These are phyloP conservation scores for Piscicola geometra DNA, from an alignment of 2,888 invertebrate genomes.

Conservation along the genomic window DNA sequence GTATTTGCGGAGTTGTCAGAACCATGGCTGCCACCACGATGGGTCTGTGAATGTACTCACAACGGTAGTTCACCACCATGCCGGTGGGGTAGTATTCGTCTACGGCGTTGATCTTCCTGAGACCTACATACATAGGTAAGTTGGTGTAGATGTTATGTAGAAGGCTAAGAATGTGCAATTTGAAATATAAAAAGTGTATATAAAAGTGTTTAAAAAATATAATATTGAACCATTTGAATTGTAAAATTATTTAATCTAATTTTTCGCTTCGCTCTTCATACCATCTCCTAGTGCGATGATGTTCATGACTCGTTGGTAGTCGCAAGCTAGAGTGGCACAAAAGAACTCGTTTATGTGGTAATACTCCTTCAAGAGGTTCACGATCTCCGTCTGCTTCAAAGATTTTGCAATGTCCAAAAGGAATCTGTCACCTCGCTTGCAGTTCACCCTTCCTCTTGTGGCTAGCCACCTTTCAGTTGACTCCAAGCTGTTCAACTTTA, in stretches of 20 bases:
- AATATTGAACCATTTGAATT: too few species aligned
- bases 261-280: too few species aligned
- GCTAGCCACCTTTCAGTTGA: conserved; percentile 46
- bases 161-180: too few species aligned
- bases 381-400: conserved; percentile 34
- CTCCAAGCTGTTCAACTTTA: conserved; percentile 43
- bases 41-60: conserved; percentile 46
- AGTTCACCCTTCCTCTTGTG: conserved; percentile 45
- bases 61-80: conserved; percentile 45
- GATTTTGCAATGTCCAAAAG: conserved; percentile 44
- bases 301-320: conserved; percentile 45
- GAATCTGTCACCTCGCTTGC: conserved; percentile 41
- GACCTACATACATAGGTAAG: too few species aligned
- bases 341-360: conserved; percentile 47
- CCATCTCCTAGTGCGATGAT: conserved; percentile 44
- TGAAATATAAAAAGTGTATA: neutral
- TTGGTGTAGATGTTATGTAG: too few species aligned
- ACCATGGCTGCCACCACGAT: conserved; percentile 46
- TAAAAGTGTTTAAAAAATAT: neutral
- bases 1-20: conserved; percentile 45
- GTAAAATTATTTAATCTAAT: too few species aligned
- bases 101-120: conserved; percentile 45
- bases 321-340: conserved; percentile 46
- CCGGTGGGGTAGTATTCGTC: conserved; percentile 46
- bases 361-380: conserved; percentile 43